A percentile compares a stretch with the other conserved stretches of the same genome.
Evolutionary conservation across 2,113 vertebrate species (phyloP).

Genomic region (Syngnathus scovelli): DNA sequence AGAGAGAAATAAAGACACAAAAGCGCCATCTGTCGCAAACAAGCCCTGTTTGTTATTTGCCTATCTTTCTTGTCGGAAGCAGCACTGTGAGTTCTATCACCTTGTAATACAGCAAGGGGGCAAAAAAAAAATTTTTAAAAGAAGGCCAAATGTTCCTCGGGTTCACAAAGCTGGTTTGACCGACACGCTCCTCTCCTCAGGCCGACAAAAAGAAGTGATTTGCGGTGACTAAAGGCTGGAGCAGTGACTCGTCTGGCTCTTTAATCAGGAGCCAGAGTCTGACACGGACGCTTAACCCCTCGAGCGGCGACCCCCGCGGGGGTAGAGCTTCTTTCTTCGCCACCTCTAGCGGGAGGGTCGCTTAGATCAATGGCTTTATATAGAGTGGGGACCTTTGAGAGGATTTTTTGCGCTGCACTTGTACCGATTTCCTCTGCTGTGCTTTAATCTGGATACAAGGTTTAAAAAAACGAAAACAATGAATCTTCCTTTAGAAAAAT

Average conservation of each 20-base stretch:
- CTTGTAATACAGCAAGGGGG: neutral
- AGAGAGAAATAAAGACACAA: slow-evolving; percentile 5
- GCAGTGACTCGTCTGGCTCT: slow-evolving; percentile 33
- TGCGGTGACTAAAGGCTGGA: slow-evolving; percentile 11
- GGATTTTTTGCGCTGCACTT: neutral
- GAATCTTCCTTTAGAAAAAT: neutral
- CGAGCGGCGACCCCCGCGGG: slow-evolving; percentile 1
- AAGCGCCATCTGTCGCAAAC: slow-evolving; percentile 22
- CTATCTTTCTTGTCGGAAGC: neutral
- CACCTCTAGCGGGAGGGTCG: slow-evolving; percentile 16
- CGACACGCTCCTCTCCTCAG: slow-evolving; percentile 32
- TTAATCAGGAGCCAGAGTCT: slow-evolving; percentile 32
- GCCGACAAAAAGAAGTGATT: slow-evolving; percentile 44
- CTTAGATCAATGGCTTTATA: slow-evolving; percentile 1
- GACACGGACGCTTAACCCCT: slow-evolving; percentile 35
- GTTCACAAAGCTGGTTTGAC: slow-evolving; percentile 14
- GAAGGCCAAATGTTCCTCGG: slow-evolving; percentile 7
- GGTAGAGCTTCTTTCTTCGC: slow-evolving; percentile 17
- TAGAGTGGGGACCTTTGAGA: slow-evolving; percentile 2
- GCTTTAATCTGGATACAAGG: neutral
- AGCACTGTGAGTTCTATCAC: slow-evolving; percentile 10
- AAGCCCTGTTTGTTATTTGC: slow-evolving; percentile 14
- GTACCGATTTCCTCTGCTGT: neutral
- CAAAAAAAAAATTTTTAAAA: neutral
- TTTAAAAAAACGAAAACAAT: neutral